Evolutionary conservation across 1,140 invertebrate species (phyloP), one percentile per base, ranked within the genome.

Genomic region (Helicoverpa armigera): DNA sequence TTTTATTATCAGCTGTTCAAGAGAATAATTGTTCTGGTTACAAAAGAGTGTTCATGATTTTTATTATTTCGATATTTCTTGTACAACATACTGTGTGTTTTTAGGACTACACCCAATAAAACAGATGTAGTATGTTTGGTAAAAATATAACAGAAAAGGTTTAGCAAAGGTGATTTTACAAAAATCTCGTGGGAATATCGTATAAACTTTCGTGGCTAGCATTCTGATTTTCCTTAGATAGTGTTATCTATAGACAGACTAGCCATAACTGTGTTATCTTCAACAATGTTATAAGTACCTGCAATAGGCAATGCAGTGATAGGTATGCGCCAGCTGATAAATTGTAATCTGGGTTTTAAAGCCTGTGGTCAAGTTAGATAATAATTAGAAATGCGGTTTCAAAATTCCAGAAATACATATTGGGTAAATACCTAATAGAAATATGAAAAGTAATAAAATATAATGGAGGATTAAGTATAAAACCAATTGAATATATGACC

Each of bases 261-360:
- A 70, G 67, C 53, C 43, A 43, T 53, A 23, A 70, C 3, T 29
- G 23, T 54, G 50, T 54, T 72, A 72, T 72, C 23, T 31, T 54
- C 23, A 72, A 23, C 50, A 72, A 72, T 51, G 50, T 16, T 69
- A 54, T 63, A 43, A 4, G 61, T 63, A 43, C 31, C 31, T 65
- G 35, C n/a, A 16, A 43, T 10, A 16, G n/a, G 4, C n/a, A 43
- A 13, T 65, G 12, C 31, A 43, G 31, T 43, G 35, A 35, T 43
- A 23, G 23, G 23, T 23, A 10, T 43, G n/a, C 11, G 5, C 43
- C 9, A 43, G 35, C 31, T 65, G 63, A 65, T 65, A 65, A 65
- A n/a, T 48, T 12, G 16, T 65, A 65, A 65, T n/a, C 63, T 48
- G 7, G 63, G 35, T 65, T 43, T 63, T 43, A 61, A 12, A 12